phyloP scores from a whole-genome alignment of 2,113 vertebrate species.

The Boulengeromyrus knoepffleri region DNA sequence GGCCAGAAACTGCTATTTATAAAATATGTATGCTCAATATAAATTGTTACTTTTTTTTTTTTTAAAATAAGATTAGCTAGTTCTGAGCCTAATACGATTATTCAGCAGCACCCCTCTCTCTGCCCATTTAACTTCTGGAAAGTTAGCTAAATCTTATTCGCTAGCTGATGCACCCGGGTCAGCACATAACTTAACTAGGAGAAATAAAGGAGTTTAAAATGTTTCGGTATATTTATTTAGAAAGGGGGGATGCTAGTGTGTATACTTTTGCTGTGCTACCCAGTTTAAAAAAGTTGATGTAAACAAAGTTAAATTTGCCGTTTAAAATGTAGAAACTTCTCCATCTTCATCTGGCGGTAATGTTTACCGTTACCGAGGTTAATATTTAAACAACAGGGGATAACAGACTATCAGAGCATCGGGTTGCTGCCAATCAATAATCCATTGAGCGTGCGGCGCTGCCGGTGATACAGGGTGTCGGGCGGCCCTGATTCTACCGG shows the following conservation, averaged over 20 bases:
- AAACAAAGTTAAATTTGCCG: not conserved
- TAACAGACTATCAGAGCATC: not conserved
- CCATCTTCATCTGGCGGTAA: not conserved
- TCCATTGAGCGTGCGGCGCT: not conserved
- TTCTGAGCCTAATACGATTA: not conserved
- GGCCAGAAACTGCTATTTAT: not conserved
- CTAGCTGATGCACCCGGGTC: not conserved
- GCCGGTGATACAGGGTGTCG: not conserved
- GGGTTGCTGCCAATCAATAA: slow-evolving; percentile 5
- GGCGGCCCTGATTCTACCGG: not conserved
- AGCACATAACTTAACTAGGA: not conserved
- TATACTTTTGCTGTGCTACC: not conserved
- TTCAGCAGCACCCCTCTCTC: not conserved
- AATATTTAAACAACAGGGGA: not conserved
- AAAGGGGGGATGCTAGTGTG: not conserved
- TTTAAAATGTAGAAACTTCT: not conserved
- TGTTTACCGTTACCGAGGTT: not conserved
- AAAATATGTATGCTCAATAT: not conserved
- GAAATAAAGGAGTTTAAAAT: not conserved
- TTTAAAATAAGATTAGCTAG: not conserved
- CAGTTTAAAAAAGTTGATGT: not conserved
- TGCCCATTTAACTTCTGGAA: not conserved
- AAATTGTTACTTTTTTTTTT: not conserved
- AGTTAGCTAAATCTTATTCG: not conserved
- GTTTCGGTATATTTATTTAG: not conserved